A percentile compares a stretch with the other conserved stretches of the same genome.
Conservation (phyloP, 1,140 invertebrate species). For the Drosophila eugracilis region DNA sequence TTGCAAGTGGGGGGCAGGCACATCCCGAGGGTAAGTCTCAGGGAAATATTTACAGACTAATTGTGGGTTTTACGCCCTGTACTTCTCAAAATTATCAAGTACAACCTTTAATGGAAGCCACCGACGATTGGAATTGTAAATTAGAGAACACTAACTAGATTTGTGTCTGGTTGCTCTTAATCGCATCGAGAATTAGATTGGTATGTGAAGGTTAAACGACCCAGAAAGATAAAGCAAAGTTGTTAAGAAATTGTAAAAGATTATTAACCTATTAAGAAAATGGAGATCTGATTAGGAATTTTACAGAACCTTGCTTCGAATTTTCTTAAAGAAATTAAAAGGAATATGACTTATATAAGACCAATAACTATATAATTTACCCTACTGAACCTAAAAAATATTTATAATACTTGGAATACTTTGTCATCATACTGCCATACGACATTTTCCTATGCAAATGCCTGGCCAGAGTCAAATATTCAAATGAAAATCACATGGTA, state of each 20-base stretch:
- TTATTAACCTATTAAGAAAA: too few relatives aligned
- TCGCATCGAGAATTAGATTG: background rate
- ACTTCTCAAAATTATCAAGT: constrained; percentile 23
- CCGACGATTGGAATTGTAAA: constrained; percentile 2
- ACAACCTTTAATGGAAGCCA: background rate
- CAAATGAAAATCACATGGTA: constrained; percentile 35
- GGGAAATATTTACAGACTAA: constrained; percentile 35
- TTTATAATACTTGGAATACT: background rate
- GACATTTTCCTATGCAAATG: constrained; percentile 7
- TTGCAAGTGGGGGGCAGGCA: background rate
- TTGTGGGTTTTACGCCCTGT: constrained; percentile 46
- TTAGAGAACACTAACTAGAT: constrained; percentile 14
- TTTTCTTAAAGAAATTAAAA: too few relatives aligned
- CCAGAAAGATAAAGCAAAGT: background rate
- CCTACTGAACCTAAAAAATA: background rate
- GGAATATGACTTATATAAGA: too few relatives aligned
- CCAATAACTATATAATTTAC: too few relatives aligned
- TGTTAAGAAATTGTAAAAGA: too few relatives aligned
- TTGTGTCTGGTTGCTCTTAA: constrained; percentile 1
- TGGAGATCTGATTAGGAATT: too few relatives aligned
- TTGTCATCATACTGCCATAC: background rate
- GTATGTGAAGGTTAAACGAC: background rate
- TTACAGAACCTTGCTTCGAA: too few relatives aligned
- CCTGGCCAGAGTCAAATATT: constrained; percentile 17
- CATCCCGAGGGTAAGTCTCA: background rate